Evolutionary conservation across 2,888 invertebrate genomes (phyloP).

Genomic region (Drosophila antonietae): DNA sequence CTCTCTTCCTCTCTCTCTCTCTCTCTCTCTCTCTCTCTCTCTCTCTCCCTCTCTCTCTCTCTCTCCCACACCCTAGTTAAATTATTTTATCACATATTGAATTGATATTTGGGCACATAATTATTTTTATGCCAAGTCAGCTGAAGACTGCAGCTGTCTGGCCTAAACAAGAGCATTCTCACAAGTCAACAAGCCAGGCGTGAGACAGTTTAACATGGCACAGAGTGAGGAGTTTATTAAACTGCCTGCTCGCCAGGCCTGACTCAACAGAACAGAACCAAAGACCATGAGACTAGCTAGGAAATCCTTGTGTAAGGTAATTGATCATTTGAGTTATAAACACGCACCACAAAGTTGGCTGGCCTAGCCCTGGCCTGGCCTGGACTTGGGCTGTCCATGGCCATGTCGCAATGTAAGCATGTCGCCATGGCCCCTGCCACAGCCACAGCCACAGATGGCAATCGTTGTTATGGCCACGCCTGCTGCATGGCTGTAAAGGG

Average conservation of each 20-base stretch:
- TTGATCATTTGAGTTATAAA: constrained; percentile 79
- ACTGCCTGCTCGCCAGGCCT: constrained; percentile 29
- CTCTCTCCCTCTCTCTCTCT: no score
- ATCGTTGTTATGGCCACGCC: constrained; percentile 62
- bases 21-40: no score
- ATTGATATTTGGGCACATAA: constrained; percentile 5
- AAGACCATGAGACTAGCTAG: constrained; percentile 7
- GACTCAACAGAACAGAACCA: neutral
- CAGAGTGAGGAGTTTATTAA: constrained; percentile 77
- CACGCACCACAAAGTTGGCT: constrained; percentile 59
- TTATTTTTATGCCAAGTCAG: neutral
- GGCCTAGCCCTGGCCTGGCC: neutral
- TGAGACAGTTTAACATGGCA: constrained; percentile 66
- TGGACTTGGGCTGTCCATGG: neutral
- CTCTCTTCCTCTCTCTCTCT: no score
- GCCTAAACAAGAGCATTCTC: constrained; percentile 55
- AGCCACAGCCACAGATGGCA: constrained; percentile 58
- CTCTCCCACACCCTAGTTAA: no score
- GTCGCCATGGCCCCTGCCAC: constrained; percentile 3
- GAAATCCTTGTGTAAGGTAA: constrained; percentile 72
- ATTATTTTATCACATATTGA: neutral
- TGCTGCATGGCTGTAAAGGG: constrained; percentile 44
- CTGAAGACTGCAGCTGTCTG: neutral
- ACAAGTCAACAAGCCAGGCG: constrained; percentile 73
- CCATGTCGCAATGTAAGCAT: constrained; percentile 14